A percentile compares a stretch with the other conserved stretches of the same genome.
These are phyloP conservation scores for Globicephala melas DNA, from an alignment of 2,113 vertebrate genomes.

Conservation along the genomic window DNA sequence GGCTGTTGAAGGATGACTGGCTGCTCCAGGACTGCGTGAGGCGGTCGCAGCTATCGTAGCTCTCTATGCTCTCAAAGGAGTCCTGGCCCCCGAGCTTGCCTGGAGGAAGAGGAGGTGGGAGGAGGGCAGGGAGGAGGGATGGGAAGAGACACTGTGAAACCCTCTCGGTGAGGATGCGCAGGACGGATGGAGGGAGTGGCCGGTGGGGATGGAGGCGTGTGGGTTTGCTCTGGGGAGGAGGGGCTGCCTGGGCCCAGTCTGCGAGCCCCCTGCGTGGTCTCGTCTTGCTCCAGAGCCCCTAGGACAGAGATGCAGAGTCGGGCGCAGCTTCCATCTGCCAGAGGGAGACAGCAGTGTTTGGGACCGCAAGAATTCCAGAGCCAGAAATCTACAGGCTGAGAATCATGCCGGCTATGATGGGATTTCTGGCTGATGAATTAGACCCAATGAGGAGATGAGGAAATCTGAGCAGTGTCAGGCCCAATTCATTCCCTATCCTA, in stretches of 20 bases:
- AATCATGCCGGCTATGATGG: background rate
- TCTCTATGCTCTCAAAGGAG: constrained; percentile 98
- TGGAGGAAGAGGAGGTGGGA: constrained; percentile 67
- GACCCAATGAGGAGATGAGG: background rate
- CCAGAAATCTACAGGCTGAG: background rate
- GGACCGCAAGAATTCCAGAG: background rate
- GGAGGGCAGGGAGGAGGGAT: constrained; percentile 49
- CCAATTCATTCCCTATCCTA: background rate
- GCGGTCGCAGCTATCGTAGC: constrained; percentile 96
- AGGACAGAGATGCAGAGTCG: background rate
- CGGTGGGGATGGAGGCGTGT: background rate
- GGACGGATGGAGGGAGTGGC: background rate
- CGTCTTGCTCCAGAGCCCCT: background rate
- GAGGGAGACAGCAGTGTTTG: background rate
- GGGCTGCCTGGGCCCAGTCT: fast-evolving
- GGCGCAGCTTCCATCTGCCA: background rate
- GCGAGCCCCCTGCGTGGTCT: too few species aligned
- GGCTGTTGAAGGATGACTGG: constrained; percentile 97
- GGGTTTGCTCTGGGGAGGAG: background rate
- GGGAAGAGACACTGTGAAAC: constrained; percentile 71
- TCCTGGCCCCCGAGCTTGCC: constrained; percentile 98
- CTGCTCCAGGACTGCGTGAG: constrained; percentile 98
- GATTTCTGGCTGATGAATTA: background rate
- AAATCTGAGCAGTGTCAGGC: background rate
- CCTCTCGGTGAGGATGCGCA: constrained; percentile 44